Conservation (phyloP, 1,140 invertebrate genomes). For the Eupeodes corollae region DNA sequence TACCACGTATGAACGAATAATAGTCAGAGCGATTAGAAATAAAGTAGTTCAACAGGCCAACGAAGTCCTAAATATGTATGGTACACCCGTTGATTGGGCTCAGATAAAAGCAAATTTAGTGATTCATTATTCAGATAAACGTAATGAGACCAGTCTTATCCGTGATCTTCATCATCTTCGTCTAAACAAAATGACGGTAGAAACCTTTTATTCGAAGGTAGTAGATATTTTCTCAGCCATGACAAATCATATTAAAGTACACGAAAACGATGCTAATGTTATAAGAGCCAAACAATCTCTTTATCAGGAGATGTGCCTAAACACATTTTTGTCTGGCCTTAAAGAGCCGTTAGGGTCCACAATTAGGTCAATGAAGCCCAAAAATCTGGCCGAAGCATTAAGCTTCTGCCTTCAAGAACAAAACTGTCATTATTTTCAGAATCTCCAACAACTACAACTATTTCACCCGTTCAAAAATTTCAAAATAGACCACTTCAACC, state of each 20-base stretch:
- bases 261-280: neutral
- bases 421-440: neutral
- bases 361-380: conserved; percentile 2
- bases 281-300: neutral
- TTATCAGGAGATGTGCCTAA: conserved; percentile 4
- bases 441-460: neutral
- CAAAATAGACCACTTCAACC: neutral
- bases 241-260: conserved; percentile 1
- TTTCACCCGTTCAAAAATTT: neutral
- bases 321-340: conserved; percentile 3
- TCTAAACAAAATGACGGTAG: neutral
- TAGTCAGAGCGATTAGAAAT: conserved; percentile 1
- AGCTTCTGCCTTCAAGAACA: conserved; percentile 1
- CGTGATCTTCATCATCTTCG: neutral
- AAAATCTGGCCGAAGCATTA: neutral
- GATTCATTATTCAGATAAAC: conserved; percentile 3
- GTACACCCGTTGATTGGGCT: neutral
- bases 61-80: conserved; percentile 1
- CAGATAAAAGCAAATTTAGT: conserved; percentile 2
- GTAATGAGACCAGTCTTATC: conserved; percentile 3
- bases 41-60: neutral
- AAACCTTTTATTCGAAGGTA: conserved; percentile 1
- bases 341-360: conserved; percentile 5
- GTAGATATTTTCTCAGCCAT: conserved; percentile 2
- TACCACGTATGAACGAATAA: neutral